Evolutionary conservation across 2,113 vertebrate species (phyloP), one percentile per base, ranked within the genome.

Genomic region (Crotalus tigris): DNA sequence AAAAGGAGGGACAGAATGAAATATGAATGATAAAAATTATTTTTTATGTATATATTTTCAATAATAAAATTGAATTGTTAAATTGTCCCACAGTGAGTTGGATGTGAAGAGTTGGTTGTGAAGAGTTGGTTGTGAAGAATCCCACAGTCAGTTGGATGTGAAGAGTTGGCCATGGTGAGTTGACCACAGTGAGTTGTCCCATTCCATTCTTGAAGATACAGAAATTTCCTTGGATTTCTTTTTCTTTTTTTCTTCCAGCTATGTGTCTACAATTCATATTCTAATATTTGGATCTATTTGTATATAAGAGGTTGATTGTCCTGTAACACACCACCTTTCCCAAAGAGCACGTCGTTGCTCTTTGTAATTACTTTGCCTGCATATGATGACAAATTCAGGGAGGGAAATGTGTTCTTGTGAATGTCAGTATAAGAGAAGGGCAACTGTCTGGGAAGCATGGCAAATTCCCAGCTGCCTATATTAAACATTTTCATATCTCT

Each of bases 301-400:
- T 54, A 5, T 51, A 19, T 51, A 19, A 29, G 64, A 94, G 85
- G 88, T 87, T 93, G 0, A 0, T 91, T 11, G 39, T 69, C 44
- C 44, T 55, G 11, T 39, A 44, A 54, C 26, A 33, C 21, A 55
- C 11, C 19, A 88, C 24, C 21, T 26, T 53, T 33, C 29, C 44
- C n/a, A 44, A 91, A 90, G 54, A 95, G 94, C 92, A 91, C 90
- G 94, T 54, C 0, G 3, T 44, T 81, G 75, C 75, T 81, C 33
- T 81, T 81, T 81, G 75, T 44, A 93, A 92, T 90, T 91, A 92
- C 87, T 87, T 94, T 51, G 26, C 89, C 93, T 93, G 90, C 89
- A 94, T 46, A 94, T 91, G 0, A 0, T 61, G 92, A 59, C 53
- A 95, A 88, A 93, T 94, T 89, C 95, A 92, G 85, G 86, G 91